These are phyloP conservation scores for Apeltes quadracus DNA, from an alignment of 2,113 vertebrate genomes.

Conservation along the genomic window DNA sequence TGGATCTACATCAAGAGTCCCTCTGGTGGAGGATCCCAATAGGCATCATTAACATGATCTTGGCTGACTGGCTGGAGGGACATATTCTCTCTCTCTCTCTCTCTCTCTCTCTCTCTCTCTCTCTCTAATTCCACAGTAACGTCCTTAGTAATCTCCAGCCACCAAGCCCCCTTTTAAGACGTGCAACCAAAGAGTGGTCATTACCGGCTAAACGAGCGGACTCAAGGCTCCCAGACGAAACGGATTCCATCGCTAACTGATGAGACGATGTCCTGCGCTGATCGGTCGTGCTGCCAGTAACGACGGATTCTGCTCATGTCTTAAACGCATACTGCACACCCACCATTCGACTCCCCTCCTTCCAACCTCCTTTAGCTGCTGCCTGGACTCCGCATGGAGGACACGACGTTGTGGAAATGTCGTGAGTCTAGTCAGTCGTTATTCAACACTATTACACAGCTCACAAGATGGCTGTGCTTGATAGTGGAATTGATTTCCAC, in stretches of 20 bases:
- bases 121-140: constrained; percentile 34
- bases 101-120: constrained; percentile 41
- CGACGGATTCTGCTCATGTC: constrained; percentile 46
- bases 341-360: constrained; percentile 38
- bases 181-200: constrained; percentile 44
- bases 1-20: constrained; percentile 60
- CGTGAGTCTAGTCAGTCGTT: neutral
- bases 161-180: constrained; percentile 41
- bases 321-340: constrained; percentile 38
- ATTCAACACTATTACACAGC: neutral
- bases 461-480: neutral
- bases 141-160: constrained; percentile 57
- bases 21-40: constrained; percentile 64
- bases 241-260: constrained; percentile 39
- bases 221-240: constrained; percentile 47
- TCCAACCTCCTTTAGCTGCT: constrained; percentile 59
- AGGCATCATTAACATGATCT: constrained; percentile 79
- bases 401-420: neutral
- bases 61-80: constrained; percentile 52
- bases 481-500: neutral
- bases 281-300: constrained; percentile 16
- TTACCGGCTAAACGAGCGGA: constrained; percentile 46
- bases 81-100: constrained; percentile 43
- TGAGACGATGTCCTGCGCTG: constrained; percentile 24
- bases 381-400: constrained; percentile 49